Evolutionary conservation across 2,113 vertebrate genomes (phyloP).

Genomic region (Cinclus cinclus): DNA sequence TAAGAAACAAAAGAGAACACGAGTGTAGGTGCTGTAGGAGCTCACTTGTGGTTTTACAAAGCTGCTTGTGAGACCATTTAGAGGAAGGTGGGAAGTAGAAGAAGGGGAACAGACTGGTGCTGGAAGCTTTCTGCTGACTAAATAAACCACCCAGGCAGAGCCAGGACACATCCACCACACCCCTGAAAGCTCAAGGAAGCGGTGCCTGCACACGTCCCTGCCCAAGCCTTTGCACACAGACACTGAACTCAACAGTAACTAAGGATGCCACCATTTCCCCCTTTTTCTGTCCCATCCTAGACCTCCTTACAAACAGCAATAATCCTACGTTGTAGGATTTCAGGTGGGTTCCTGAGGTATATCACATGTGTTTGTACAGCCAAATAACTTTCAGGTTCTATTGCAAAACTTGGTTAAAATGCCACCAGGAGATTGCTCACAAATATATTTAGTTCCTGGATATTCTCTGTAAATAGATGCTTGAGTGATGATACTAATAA

Average conservation of each 20-base stretch:
- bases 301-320: background rate
- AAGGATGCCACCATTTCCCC: rapidly evolving
- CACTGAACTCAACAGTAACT: rapidly evolving
- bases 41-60: background rate
- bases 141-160: background rate
- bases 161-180: background rate
- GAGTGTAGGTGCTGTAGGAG: background rate
- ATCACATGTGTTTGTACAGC: background rate
- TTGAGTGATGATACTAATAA: background rate
- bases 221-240: background rate
- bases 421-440: background rate
- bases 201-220: background rate
- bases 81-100: background rate
- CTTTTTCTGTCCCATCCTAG: background rate
- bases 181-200: rapidly evolving
- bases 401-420: background rate
- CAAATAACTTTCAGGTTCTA: background rate
- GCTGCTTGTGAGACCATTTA: background rate
- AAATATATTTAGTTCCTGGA: background rate
- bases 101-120: background rate
- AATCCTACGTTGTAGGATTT: background rate
- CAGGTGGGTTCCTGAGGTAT: background rate
- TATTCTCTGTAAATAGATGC: background rate
- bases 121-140: background rate
- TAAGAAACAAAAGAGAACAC: background rate